phyloP scores from a whole-genome alignment of 2,113 vertebrate genomes.

The Clinocottus analis region DNA sequence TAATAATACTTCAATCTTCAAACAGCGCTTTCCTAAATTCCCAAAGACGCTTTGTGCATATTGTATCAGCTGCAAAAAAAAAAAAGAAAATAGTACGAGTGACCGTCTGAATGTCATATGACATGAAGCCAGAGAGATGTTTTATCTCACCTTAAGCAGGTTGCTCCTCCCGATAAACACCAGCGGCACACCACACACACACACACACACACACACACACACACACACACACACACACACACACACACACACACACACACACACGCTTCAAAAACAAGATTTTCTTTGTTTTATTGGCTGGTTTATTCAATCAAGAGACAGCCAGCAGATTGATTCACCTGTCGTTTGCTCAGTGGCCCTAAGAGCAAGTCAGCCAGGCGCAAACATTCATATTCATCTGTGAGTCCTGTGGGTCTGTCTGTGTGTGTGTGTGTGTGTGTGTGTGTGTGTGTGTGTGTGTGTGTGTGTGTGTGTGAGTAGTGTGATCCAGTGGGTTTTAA shows the following conservation, averaged over 20 bases:
- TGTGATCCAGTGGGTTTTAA: conserved; percentile 45
- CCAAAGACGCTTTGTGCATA: too few species aligned
- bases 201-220: too few species aligned
- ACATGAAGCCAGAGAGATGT: not conserved
- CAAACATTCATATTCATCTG: conserved; percentile 64
- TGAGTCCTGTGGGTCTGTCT: conserved; percentile 20
- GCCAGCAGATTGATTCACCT: conserved; percentile 59
- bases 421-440: conserved; percentile 9
- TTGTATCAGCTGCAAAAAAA: not conserved
- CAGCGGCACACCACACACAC: too few species aligned
- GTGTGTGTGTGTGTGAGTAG: conserved; percentile 18
- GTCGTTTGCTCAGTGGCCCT: conserved; percentile 52
- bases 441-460: conserved; percentile 11
- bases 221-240: too few species aligned
- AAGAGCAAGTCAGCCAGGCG: conserved; percentile 38
- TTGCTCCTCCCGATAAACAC: not conserved
- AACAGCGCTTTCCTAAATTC: too few species aligned
- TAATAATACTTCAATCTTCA: too few species aligned
- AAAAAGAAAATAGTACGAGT: not conserved
- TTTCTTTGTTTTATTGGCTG: conserved; percentile 38
- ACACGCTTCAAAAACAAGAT: conserved; percentile 37
- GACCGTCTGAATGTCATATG: not conserved
- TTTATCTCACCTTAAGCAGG: not conserved
- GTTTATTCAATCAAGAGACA: conserved; percentile 56
- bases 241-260: too few species aligned